Conservation (phyloP, 1,140 invertebrate genomes). For the Zophobas morio region DNA sequence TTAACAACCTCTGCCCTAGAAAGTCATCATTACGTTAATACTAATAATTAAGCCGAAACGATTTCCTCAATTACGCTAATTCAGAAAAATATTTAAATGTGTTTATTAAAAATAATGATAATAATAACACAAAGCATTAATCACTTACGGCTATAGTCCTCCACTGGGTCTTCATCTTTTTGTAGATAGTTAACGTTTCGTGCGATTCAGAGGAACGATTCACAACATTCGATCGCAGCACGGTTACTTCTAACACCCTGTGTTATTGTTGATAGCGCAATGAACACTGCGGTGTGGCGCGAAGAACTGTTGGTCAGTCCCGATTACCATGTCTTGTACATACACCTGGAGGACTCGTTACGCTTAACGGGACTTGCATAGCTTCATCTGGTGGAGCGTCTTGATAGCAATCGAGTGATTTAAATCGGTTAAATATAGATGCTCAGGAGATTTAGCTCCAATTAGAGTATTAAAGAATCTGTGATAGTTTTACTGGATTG, state of each 20-base stretch:
- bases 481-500: too few relatives aligned
- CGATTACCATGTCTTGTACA: conserved; percentile 25
- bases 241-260: conserved; percentile 1
- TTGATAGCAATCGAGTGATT: conserved; percentile 30
- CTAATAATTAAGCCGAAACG: too few relatives aligned
- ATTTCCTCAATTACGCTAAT: too few relatives aligned
- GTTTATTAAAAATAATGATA: not conserved
- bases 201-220: not conserved
- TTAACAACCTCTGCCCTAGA: too few relatives aligned
- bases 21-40: too few relatives aligned
- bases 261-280: conserved; percentile 35
- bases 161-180: conserved; percentile 27
- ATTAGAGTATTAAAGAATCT: not conserved
- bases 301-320: conserved; percentile 48
- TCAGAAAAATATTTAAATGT: too few relatives aligned
- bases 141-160: not conserved
- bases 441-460: not conserved
- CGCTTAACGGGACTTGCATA: conserved; percentile 52
- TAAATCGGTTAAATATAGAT: conserved; percentile 6
- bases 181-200: not conserved
- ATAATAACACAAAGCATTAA: too few relatives aligned
- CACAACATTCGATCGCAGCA: conserved; percentile 14
- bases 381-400: conserved; percentile 52
- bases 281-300: conserved; percentile 18
- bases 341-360: conserved; percentile 40